These are phyloP conservation scores for Urocolius indicus DNA, from an alignment of 2,113 vertebrate species.

Conservation along the genomic window DNA sequence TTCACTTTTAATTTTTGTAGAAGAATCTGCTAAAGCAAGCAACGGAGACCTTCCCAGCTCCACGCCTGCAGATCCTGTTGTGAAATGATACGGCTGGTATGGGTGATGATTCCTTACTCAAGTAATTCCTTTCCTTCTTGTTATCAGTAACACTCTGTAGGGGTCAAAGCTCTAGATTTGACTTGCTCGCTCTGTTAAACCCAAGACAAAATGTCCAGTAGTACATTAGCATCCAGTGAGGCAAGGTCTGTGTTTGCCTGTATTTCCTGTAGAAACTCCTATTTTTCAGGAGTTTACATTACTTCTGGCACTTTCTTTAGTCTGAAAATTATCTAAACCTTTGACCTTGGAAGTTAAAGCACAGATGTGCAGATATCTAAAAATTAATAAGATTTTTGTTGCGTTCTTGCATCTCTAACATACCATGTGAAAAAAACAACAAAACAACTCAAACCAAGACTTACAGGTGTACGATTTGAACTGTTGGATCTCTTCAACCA, in stretches of 20 bases:
- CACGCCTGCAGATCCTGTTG: conserved; percentile 67
- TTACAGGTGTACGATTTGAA: background rate
- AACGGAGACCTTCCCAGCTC: conserved; percentile 61
- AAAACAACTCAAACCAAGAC: background rate
- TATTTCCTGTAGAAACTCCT: conserved; percentile 25
- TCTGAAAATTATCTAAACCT: background rate
- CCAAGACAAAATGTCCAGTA: conserved; percentile 3
- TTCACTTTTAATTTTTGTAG: conserved; percentile 51
- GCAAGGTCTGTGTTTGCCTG: background rate
- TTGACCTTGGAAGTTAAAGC: conserved; percentile 17
- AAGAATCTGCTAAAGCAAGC: conserved; percentile 76
- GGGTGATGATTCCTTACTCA: background rate
- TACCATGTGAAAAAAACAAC: background rate
- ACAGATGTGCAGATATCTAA: background rate
- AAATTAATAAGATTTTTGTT: too few species aligned
- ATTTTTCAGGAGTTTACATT: conserved; percentile 43
- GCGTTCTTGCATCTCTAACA: conserved; percentile 47
- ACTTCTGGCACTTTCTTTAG: conserved; percentile 48
- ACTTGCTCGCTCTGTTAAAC: conserved; percentile 24
- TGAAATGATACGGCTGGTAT: conserved; percentile 73
- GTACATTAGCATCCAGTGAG: background rate
- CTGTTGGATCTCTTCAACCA: conserved; percentile 1
- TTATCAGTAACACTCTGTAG: background rate
- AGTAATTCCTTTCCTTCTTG: background rate
- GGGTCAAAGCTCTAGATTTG: background rate